A percentile compares a stretch with the other conserved stretches of the same genome.
phyloP scores from a whole-genome alignment of 2,113 vertebrate genomes.

The Piprites chloris region DNA sequence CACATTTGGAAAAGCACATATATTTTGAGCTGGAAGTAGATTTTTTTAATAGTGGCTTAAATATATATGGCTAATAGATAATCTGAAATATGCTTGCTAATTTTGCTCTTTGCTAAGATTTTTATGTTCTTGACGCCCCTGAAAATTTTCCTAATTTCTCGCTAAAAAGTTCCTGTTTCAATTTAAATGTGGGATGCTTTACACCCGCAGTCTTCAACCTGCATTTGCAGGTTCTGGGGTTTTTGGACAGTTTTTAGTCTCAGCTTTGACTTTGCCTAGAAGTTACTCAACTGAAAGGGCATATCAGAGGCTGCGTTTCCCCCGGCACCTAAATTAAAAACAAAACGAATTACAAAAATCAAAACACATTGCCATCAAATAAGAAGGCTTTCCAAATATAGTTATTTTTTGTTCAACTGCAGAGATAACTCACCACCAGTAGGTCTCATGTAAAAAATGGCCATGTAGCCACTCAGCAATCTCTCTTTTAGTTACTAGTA shows the following conservation, averaged over 20 bases:
- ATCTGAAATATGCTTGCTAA: background rate
- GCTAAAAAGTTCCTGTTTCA: background rate
- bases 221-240: background rate
- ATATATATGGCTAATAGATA: background rate
- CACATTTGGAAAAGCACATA: background rate
- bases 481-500: background rate
- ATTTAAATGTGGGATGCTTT: background rate
- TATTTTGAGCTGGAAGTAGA: background rate
- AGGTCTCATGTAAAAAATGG: background rate
- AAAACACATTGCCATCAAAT: background rate
- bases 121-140: background rate
- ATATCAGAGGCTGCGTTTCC: background rate
- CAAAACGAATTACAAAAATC: background rate
- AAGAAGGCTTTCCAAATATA: background rate
- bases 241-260: background rate
- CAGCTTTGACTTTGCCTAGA: background rate
- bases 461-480: background rate
- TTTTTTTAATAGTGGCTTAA: background rate
- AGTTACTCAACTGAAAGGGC: background rate
- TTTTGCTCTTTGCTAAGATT: background rate
- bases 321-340: background rate
- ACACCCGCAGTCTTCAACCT: background rate
- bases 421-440: background rate
- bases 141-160: background rate
- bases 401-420: background rate